Evolutionary conservation across 2,797 vertebrate genomes (phyloP).

Genomic region (Danionella dracula): DNA sequence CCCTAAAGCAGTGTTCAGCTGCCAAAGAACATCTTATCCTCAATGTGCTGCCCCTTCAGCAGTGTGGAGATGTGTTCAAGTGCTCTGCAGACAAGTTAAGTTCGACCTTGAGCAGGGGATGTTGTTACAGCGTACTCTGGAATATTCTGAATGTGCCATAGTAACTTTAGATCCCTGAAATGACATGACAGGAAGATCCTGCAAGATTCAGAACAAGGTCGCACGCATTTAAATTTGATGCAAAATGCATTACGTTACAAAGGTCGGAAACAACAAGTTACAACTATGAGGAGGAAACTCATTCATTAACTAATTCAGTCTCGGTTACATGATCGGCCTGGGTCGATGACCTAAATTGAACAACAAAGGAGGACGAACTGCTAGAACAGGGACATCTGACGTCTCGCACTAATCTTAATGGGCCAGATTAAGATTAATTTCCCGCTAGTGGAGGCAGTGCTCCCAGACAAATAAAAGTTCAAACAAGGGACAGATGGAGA

Average conservation of each 20-base stretch:
- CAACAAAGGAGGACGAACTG: conserved; percentile 65
- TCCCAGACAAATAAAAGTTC: conserved; percentile 16
- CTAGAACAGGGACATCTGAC: conserved; percentile 66
- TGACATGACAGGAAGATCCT: conserved; percentile 10
- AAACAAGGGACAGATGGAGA: neutral
- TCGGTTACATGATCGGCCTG: conserved; percentile 61
- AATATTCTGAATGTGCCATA: conserved; percentile 17
- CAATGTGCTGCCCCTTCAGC: conserved; percentile 24
- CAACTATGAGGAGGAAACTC: neutral
- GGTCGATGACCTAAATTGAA: conserved; percentile 69
- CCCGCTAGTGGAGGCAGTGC: conserved; percentile 33
- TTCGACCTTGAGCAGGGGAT: conserved; percentile 13
- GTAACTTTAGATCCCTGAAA: neutral
- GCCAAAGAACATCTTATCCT: conserved; percentile 60
- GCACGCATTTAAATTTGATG: conserved; percentile 28
- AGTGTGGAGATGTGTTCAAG: conserved; percentile 9
- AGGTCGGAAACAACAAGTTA: conserved; percentile 18
- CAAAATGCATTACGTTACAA: conserved; percentile 22
- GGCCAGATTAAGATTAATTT: conserved; percentile 67
- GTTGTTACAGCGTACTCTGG: neutral
- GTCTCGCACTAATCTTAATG: conserved; percentile 69
- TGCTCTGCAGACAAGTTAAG: conserved; percentile 7
- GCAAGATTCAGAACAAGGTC: conserved; percentile 6
- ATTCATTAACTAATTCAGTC: conserved; percentile 37
- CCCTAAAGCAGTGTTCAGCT: conserved; percentile 53